Evolutionary conservation across 2,797 vertebrate species (phyloP).

Genomic region (Chlorospingus semifuscus): DNA sequence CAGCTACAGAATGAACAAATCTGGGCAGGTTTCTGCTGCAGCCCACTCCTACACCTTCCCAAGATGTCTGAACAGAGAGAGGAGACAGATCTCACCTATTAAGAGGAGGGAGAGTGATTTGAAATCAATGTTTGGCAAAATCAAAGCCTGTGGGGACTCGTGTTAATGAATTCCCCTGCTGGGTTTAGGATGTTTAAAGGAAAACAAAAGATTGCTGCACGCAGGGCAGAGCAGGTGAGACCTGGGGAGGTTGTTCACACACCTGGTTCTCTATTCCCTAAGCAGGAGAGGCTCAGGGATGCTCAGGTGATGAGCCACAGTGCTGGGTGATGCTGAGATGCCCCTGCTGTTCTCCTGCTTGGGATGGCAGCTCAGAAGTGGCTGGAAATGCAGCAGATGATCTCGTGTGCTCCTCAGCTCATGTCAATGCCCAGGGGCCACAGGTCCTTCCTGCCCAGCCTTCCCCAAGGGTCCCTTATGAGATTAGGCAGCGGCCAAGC

Average conservation of each 20-base stretch:
- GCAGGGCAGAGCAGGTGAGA: not conserved
- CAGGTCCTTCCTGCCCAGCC: not conserved
- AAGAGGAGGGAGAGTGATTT: not conserved
- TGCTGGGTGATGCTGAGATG: not conserved
- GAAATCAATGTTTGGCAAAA: not conserved
- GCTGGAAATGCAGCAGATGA: not conserved
- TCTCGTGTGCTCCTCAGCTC: not conserved
- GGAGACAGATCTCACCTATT: not conserved
- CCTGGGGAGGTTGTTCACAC: not conserved
- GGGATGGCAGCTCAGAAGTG: not conserved
- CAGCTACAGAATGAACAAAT: not conserved
- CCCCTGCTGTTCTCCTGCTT: not conserved
- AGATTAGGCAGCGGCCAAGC: not conserved
- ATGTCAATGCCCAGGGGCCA: not conserved
- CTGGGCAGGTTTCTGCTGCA: not conserved
- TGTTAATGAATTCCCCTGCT: not conserved
- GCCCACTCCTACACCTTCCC: not conserved
- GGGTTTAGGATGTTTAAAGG: not conserved
- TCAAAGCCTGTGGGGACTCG: not conserved
- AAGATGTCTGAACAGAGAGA: not conserved
- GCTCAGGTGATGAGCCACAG: accelerated
- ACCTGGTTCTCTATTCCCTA: not conserved
- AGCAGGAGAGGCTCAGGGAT: not conserved
- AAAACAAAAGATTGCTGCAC: not conserved
- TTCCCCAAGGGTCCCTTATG: not conserved